Evolutionary conservation across 1,140 invertebrate genomes (phyloP).

Genomic region (Lepidurus couesii): DNA sequence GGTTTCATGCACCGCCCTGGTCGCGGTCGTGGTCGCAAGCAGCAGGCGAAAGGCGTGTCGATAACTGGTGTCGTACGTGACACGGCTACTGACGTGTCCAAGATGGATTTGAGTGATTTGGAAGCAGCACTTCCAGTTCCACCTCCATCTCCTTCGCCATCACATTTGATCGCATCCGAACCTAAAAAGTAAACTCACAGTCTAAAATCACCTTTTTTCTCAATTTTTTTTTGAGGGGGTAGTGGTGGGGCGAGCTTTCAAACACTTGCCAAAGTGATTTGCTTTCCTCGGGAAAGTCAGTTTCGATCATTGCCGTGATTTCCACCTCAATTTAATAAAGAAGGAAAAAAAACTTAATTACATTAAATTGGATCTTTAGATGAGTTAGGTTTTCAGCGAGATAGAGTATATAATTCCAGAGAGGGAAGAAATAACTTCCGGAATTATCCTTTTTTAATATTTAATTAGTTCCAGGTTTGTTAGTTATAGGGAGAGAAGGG

Average conservation of each 20-base stretch:
- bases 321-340: too few species aligned
- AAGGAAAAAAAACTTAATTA: too few species aligned
- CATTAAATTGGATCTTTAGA: not conserved
- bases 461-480: not conserved
- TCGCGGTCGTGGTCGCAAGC: constrained; percentile 1
- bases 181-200: not conserved
- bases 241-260: too few species aligned
- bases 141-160: not conserved
- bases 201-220: not conserved
- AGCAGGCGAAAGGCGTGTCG: not conserved
- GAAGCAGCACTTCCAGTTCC: constrained; percentile 21
- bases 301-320: too few species aligned
- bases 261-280: too few species aligned
- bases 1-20: constrained; percentile 6
- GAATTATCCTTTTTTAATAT: not conserved
- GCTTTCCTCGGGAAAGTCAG: too few species aligned
- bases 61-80: constrained; percentile 9
- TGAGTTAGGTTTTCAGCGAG: not conserved
- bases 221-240: too few species aligned
- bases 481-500: not conserved
- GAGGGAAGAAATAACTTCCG: not conserved
- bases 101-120: constrained; percentile 19
- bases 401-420: not conserved
- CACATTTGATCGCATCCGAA: not conserved
- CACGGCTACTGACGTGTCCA: constrained; percentile 2